Base-by-base conservation (phyloP, 2,113 vertebrate species). In the Manacus vitellinus region DNA sequence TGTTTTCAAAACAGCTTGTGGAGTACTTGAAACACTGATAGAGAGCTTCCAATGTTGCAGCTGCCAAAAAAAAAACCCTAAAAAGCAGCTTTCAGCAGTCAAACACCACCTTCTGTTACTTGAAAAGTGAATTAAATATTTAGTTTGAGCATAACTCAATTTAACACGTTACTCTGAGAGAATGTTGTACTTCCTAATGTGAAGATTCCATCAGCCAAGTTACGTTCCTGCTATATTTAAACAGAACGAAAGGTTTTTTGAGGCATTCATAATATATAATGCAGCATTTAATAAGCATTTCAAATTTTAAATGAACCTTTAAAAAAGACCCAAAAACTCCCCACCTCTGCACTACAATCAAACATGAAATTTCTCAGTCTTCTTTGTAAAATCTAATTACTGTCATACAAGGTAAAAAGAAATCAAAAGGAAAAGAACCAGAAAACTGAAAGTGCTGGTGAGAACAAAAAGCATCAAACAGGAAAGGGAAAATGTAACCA, bases 261-360 rank as follows among this genome's bases (percentile, higher is more conserved):
- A 73, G 7, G 14, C 21, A 77, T 37, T 14, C 10, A 33, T 66
- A 94, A 86, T 10, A 76, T 3, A 80, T 73, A 71, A 81, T 5
- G 9, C 8, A 71, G 39, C 27, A 71, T 24, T 63, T 58, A 54
- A 68, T 58, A 67, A 54, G 24, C 17, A 63, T 78, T 88, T 79
- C 7, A 47, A 75, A 73, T 33, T 62, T 56, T 4, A 83, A 23
- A 39, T 67, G 6, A 79, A 49, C 5, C 9, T 78, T 49, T 7
- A 14, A 27, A 35, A 55, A 66, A 10, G 2, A 1, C 7, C 0
- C 1, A 14, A 35, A 12, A 1, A 1, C 1, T 14, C 17, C 0
- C 2, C 9, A 52, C 49, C 11, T 37, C 16, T 37, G 4, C 12
- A 43, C n/a, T 37, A 47, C 23, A 78, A 17, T 17, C 14, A 49